Percentiles rank a stretch among this genome's conserved stretches.
These are phyloP conservation scores for Himantopus leucocephalus DNA, from an alignment of 2,113 vertebrate species.

Conservation along the genomic window DNA sequence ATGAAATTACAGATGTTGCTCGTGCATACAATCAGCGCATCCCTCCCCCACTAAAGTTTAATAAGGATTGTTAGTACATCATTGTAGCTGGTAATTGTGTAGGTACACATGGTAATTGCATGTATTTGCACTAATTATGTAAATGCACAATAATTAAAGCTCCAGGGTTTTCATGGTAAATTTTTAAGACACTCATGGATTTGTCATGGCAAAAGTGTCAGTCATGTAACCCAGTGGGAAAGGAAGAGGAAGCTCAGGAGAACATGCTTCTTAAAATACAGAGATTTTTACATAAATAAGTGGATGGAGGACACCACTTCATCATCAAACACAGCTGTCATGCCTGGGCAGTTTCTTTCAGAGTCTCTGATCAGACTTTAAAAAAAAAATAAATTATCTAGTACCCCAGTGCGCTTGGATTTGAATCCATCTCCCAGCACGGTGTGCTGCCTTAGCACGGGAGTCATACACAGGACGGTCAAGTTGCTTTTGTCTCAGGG, in stretches of 20 bases:
- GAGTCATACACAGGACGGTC: accelerated
- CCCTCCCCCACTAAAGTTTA: conserved; percentile 51
- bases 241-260: background rate
- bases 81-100: conserved; percentile 73
- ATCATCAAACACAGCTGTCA: background rate
- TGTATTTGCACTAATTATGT: conserved; percentile 75
- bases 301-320: background rate
- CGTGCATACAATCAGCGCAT: background rate
- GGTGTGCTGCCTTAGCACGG: accelerated
- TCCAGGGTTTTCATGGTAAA: conserved; percentile 69
- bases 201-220: conserved; percentile 62
- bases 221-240: conserved; percentile 12
- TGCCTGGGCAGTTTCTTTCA: background rate
- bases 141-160: conserved; percentile 72
- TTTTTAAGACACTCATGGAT: conserved; percentile 69
- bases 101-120: conserved; percentile 74
- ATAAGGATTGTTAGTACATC: conserved; percentile 71
- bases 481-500: background rate
- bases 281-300: background rate
- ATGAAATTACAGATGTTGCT: background rate
- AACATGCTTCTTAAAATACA: background rate
- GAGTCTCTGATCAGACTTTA: background rate
- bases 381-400: background rate
- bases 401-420: background rate
- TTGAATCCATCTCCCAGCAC: background rate